phyloP scores from a whole-genome alignment of 2,113 vertebrate genomes.

The Cervus canadensis region DNA sequence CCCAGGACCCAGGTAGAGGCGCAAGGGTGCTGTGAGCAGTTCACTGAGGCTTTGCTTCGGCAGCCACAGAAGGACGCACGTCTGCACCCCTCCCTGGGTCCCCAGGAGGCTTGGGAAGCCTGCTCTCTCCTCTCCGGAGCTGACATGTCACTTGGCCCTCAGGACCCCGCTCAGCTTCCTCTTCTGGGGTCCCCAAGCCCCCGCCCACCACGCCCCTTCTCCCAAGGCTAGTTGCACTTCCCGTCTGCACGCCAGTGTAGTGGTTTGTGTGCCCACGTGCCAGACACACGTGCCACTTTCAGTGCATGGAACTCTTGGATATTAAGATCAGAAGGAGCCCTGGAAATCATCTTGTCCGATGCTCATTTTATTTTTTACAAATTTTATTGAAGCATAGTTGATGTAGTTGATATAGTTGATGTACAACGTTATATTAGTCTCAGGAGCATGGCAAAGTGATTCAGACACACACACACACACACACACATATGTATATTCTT shows the following conservation, averaged over 20 bases:
- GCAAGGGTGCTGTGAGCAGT: fast-evolving
- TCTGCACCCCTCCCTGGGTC: fast-evolving
- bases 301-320: neutral
- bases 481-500: neutral
- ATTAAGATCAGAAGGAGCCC: neutral
- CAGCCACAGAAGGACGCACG: neutral
- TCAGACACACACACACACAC: neutral
- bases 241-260: neutral
- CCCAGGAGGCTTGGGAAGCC: too few relatives aligned
- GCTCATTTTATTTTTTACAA: neutral
- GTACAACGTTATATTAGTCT: neutral
- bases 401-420: neutral
- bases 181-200: fast-evolving
- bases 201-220: fast-evolving
- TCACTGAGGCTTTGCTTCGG: neutral
- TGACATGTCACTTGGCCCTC: neutral
- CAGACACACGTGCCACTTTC: neutral
- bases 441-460: neutral
- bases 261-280: neutral
- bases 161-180: neutral
- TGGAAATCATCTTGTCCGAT: neutral
- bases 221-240: neutral
- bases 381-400: neutral
- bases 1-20: conserved; percentile 82
- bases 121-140: neutral